Percentiles rank a stretch among this genome's conserved stretches.
Evolutionary conservation across 2,888 invertebrate genomes (phyloP).

Genomic region (Spodoptera picta): DNA sequence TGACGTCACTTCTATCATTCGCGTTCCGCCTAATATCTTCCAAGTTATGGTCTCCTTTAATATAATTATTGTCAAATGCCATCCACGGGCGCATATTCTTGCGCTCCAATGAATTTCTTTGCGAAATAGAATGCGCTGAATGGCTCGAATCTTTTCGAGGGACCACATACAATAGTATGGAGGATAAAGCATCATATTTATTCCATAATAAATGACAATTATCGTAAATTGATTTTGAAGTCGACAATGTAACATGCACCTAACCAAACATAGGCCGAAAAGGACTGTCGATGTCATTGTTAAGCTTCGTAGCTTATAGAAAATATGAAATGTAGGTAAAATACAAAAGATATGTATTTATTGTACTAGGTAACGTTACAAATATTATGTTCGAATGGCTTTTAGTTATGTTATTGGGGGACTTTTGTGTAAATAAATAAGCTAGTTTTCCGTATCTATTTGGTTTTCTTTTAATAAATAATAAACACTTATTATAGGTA

Average conservation of each 20-base stretch:
- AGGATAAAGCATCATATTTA: conserved; percentile 87
- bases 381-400: conserved; percentile 75
- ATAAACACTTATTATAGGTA: conserved; percentile 14
- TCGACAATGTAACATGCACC: conserved; percentile 87
- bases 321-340: conserved; percentile 64
- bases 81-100: conserved; percentile 66
- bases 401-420: conserved; percentile 59
- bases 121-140: conserved; percentile 83
- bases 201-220: conserved; percentile 89
- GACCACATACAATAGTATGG: conserved; percentile 70
- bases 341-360: conserved; percentile 77
- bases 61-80: conserved; percentile 87
- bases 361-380: conserved; percentile 77
- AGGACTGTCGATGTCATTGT: conserved; percentile 85
- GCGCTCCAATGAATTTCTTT: conserved; percentile 76
- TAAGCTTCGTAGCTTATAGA: conserved; percentile 65
- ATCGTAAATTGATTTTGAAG: conserved; percentile 86
- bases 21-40: conserved; percentile 82
- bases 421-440: conserved; percentile 61
- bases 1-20: conserved; percentile 71
- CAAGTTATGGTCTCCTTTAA: conserved; percentile 72
- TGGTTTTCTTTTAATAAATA: conserved; percentile 13
- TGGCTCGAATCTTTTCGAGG: conserved; percentile 73
- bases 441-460: conserved; percentile 33
- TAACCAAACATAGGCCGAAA: conserved; percentile 91